Evolutionary conservation across 1,140 invertebrate species (phyloP), one percentile per base, ranked within the genome.

Genomic region (Hylaeus anthracinus): DNA sequence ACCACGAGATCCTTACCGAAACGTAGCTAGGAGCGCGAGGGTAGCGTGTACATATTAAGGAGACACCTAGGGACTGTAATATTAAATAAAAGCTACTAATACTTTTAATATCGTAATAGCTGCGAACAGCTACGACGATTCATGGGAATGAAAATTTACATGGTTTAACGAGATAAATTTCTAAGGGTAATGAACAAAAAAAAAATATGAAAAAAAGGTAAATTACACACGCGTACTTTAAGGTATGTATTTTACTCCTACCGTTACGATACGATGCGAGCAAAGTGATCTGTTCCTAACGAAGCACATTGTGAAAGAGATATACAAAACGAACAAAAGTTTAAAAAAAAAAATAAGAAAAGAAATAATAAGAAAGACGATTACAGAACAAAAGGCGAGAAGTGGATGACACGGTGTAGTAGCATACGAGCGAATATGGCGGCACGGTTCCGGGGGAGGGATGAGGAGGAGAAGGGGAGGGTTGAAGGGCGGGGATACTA

Each of bases 71-170:
- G 85, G 84, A 91, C 86, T 90, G 88, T 90, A 89, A 91, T 88
- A 90, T 88, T 84, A 55, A 55, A 65, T 73, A 12, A 65, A 83
- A 70, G 63, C 85, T 86, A 86, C 63, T 64, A 48, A 5, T 67
- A 91, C 88, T 84, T 88, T 88, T 84, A 88, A 90, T 89, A 90
- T 91, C 85, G 77, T 66, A 26, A 88, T 88, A 89, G 91, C 92
- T 92, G 92, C 90, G 91, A 91, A 92, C 92, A 92, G 92, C 91
- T 92, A 86, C 89, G 88, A 90, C 91, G 90, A 92, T 90, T 91
- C 91, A 90, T 90, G 89, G 89, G 90, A 9, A 5, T 26, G 37
- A 88, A 89, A 60, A 80, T 75, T 80, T 80, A 75, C 83, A 84
- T 81, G 80, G 70, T 79, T 84, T 66, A 78, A 72, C 14, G 65